Evolutionary conservation across 2,888 invertebrate species (phyloP), one percentile per base, ranked within the genome.

Genomic region (Spialia ferax): DNA sequence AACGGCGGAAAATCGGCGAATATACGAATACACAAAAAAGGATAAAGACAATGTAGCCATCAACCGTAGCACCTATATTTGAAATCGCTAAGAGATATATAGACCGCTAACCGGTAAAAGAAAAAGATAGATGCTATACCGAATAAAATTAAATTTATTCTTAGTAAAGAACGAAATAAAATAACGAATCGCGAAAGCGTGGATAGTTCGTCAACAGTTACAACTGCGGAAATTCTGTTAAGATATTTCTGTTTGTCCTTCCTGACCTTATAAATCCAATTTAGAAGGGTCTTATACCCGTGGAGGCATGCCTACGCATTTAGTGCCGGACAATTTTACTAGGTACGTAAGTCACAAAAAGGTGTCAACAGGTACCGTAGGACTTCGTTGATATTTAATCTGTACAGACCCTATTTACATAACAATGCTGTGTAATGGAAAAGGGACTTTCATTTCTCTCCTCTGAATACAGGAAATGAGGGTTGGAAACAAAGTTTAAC

Each of bases 261-360:
- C 75, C 75, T 74, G 77, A 74, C 77, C 77, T 77, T 77, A 77
- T 72, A 74, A 72, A 73, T 80, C 73, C 73, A 77, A 77, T 77
- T 79, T 77, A 8, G 63, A 48, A 42, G 29, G 56, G 48, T 63
- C 56, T 45, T 29, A 35, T 64, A 22, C 48, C 64, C 23, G 45
- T 42, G 42, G 42, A 42, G 42, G 48, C 7, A 57, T 57, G 38
- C 48, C 64, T 64, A 35, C 57, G 48, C 57, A 35, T 50, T 64
- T 56, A 57, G 57, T 15, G 35, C 23, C 64, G 56, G 56, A 65
- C 50, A 26, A 57, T 50, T 65, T 65, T 57, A 65, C 57, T 57
- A 35, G 57, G 35, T 64, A 35, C 64, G 35, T 64, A 64, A 64
- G 64, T 64, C 64, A 57, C 64, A 64, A 64, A 63, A 64, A 50